These are phyloP conservation scores for Piscicola geometra DNA, from an alignment of 2,888 invertebrate species.

Conservation along the genomic window DNA sequence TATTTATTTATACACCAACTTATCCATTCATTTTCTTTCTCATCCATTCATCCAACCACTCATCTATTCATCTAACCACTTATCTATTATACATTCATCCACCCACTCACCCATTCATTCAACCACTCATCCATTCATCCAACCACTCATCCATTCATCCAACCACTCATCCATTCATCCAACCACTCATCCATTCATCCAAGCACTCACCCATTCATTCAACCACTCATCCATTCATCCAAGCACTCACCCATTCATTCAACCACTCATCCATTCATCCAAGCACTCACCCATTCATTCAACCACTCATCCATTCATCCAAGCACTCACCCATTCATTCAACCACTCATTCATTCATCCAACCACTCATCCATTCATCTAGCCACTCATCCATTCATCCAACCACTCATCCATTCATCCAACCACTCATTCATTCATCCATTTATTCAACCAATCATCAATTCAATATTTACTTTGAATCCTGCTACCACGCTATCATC, in stretches of 20 bases:
- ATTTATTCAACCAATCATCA: no score
- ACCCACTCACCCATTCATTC: no score
- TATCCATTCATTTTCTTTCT: no score
- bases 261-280: neutral
- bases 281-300: neutral
- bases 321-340: neutral
- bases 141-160: neutral
- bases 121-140: no score
- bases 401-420: no score
- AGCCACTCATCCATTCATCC: no score
- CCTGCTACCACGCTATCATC: neutral
- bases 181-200: neutral
- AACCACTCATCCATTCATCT: neutral
- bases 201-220: neutral
- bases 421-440: no score
- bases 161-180: neutral
- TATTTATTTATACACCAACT: no score
- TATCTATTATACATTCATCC: no score
- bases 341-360: neutral
- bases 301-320: neutral
- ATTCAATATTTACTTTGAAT: neutral
- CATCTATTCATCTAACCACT: no score
- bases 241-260: neutral
- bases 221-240: neutral
- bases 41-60: no score